Evolutionary conservation across 2,797 vertebrate genomes (phyloP).

Genomic region (Dendrocincla fuliginosa): DNA sequence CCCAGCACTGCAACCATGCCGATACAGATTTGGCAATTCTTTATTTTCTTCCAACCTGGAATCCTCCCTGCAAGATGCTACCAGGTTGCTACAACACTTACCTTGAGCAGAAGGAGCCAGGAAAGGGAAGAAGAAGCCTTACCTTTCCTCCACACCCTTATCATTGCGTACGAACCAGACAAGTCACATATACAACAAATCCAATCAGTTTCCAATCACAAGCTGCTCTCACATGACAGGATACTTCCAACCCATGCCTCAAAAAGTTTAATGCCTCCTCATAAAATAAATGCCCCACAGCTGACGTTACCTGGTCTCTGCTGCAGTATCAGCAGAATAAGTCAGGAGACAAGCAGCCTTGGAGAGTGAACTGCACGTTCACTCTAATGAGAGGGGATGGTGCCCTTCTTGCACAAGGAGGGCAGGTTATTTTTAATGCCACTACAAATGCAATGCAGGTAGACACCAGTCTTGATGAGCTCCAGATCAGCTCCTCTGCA

Average conservation of each 20-base stretch:
- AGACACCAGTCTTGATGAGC: not conserved
- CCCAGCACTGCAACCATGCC: not conserved
- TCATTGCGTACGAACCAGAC: not conserved
- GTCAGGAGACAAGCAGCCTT: not conserved
- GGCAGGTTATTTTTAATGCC: not conserved
- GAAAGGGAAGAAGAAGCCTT: not conserved
- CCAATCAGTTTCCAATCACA: not conserved
- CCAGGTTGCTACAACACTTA: not conserved
- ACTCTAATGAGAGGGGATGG: fast-evolving
- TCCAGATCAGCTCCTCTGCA: not conserved
- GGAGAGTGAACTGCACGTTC: not conserved
- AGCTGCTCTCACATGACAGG: not conserved
- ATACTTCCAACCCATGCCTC: not conserved
- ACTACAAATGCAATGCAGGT: not conserved
- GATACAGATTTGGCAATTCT: not conserved
- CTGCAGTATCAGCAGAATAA: not conserved
- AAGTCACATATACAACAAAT: not conserved
- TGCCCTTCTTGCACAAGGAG: not conserved
- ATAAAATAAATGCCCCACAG: not conserved
- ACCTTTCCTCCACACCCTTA: not conserved
- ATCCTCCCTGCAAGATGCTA: not conserved
- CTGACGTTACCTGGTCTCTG: not conserved
- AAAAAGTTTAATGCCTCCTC: not conserved
- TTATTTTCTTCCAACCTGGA: not conserved
- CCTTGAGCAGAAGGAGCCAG: not conserved